These are phyloP conservation scores for Lacerta viridis DNA, from an alignment of 2,797 vertebrate species.

Conservation along the genomic window DNA sequence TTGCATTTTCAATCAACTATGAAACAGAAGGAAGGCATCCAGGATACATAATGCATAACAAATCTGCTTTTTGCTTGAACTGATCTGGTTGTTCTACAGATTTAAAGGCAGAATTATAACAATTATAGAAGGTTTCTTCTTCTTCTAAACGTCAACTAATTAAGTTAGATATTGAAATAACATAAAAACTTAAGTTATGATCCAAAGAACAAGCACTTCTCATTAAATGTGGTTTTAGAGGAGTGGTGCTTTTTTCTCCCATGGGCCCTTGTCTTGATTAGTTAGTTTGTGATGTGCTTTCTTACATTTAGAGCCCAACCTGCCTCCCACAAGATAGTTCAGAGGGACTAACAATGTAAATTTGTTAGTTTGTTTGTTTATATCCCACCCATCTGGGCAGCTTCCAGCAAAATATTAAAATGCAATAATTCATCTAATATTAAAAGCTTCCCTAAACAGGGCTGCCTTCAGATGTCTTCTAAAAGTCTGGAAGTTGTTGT, in stretches of 20 bases:
- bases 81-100: not conserved
- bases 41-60: not conserved
- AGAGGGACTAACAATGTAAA: too few species aligned
- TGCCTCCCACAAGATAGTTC: too few species aligned
- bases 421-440: too few species aligned
- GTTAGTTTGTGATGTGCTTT: too few species aligned
- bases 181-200: not conserved
- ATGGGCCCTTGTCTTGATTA: not conserved
- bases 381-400: too few species aligned
- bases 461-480: too few species aligned
- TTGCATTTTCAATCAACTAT: not conserved
- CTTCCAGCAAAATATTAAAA: too few species aligned
- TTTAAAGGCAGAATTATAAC: not conserved
- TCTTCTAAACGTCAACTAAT: not conserved
- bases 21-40: not conserved
- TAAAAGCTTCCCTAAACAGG: too few species aligned
- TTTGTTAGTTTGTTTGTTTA: too few species aligned
- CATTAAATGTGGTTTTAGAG: not conserved
- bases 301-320: too few species aligned
- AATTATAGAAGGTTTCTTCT: not conserved
- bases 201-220: not conserved
- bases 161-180: not conserved
- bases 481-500: too few species aligned
- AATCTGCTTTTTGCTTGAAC: conserved; percentile 43
- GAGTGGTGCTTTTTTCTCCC: not conserved